Percentiles rank a stretch among this genome's conserved stretches.
phyloP scores from a whole-genome alignment of 1,140 invertebrate genomes.

The honey bee (Apis mellifera) region Amel_HAv3.1 CM009943.2:8115001-8115500 shows the following conservation, averaged over 20 bases:
- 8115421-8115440: no score
- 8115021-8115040: background rate
- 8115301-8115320: background rate
- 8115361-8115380: background rate
- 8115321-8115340: background rate
- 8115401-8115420: no score
- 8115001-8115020: conserved; percentile 57
- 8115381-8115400: background rate
- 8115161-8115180: background rate
- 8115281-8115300: background rate
- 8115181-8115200: background rate
- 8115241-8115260: background rate
- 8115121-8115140: background rate
- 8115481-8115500: background rate
- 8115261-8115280: no score
- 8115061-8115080: conserved; percentile 42
- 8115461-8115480: background rate
- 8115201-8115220: background rate
- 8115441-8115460: no score
- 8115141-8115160: background rate
- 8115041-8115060: conserved; percentile 51
- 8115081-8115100: conserved; percentile 46
- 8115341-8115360: no score
- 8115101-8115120: conserved; percentile 45
- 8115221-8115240: background rate